Evolutionary conservation across 2,888 invertebrate genomes (phyloP).

Genomic region (Euplagia quadripunctaria): DNA sequence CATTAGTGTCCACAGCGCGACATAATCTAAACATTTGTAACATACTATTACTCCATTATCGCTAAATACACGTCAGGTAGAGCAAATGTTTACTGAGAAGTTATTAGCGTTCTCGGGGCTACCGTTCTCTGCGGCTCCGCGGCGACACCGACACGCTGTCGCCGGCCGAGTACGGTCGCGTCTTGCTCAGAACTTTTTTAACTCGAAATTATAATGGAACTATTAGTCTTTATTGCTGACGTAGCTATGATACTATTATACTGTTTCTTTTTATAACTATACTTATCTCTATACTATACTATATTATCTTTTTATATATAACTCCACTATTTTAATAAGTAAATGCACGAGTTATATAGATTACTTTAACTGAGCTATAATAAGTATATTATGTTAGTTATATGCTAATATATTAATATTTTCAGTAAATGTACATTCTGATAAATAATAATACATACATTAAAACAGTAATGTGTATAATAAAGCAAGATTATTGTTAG

Average conservation of each 20-base stretch:
- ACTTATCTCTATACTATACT: too few species aligned
- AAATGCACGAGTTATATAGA: not conserved
- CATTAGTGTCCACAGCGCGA: conserved; percentile 68
- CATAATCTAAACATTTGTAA: conserved; percentile 76
- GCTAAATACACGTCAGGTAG: conserved; percentile 71
- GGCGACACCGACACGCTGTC: conserved; percentile 48
- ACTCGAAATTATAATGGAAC: conserved; percentile 33
- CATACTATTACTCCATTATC: conserved; percentile 76
- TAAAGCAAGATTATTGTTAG: conserved; percentile 31
- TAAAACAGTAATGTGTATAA: conserved; percentile 23
- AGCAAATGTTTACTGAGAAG: conserved; percentile 74
- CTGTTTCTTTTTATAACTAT: not conserved
- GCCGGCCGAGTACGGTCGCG: conserved; percentile 52
- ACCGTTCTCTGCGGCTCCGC: not conserved
- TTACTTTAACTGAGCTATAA: not conserved
- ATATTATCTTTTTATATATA: conserved; percentile 2
- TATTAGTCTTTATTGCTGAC: conserved; percentile 28
- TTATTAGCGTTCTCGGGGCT: conserved; percentile 50
- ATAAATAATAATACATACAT: not conserved
- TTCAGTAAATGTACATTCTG: not conserved
- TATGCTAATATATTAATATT: not conserved
- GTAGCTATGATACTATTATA: conserved; percentile 22
- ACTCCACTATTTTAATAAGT: conserved; percentile 11
- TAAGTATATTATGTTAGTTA: not conserved
- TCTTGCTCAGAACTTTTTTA: conserved; percentile 34